Evolutionary conservation across 2,888 invertebrate genomes (phyloP).

Genomic region (Parnassius orleans): DNA sequence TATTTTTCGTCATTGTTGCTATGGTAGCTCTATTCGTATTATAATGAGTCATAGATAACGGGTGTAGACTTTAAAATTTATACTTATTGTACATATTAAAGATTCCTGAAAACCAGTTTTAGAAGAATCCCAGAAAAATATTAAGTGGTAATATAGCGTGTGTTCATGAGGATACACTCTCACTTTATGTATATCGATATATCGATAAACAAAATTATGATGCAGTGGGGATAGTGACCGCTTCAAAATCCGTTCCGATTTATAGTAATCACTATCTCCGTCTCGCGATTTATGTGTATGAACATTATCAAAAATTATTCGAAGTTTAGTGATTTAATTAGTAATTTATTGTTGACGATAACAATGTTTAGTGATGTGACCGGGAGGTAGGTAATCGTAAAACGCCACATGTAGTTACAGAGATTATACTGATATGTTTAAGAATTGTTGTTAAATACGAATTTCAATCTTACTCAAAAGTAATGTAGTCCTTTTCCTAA

Average conservation of each 20-base stretch:
- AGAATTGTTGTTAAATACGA: neutral
- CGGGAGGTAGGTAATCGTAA: slow-evolving; percentile 28
- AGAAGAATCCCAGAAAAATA: too few species aligned
- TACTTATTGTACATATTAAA: too few species aligned
- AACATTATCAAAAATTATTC: slow-evolving; percentile 56
- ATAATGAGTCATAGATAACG: too few species aligned
- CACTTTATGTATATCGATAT: slow-evolving; percentile 24
- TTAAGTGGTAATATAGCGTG: too few species aligned
- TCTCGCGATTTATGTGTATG: slow-evolving; percentile 52
- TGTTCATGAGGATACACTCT: too few species aligned
- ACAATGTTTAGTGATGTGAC: slow-evolving; percentile 46
- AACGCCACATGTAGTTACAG: slow-evolving; percentile 21
- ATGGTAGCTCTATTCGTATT: too few species aligned
- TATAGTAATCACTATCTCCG: slow-evolving; percentile 47
- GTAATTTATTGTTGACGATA: slow-evolving; percentile 50
- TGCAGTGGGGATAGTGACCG: slow-evolving; percentile 1
- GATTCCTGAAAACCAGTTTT: too few species aligned
- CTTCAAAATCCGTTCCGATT: slow-evolving; percentile 30
- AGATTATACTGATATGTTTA: slow-evolving; percentile 10
- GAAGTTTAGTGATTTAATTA: slow-evolving; percentile 59
- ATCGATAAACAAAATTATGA: slow-evolving; percentile 16
- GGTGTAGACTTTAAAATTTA: too few species aligned
- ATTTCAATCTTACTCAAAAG: slow-evolving; percentile 2
- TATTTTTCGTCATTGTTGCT: too few species aligned
- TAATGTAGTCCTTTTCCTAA: neutral